phyloP scores from a whole-genome alignment of 2,888 invertebrate species.

The Idaea dimidiata region DNA sequence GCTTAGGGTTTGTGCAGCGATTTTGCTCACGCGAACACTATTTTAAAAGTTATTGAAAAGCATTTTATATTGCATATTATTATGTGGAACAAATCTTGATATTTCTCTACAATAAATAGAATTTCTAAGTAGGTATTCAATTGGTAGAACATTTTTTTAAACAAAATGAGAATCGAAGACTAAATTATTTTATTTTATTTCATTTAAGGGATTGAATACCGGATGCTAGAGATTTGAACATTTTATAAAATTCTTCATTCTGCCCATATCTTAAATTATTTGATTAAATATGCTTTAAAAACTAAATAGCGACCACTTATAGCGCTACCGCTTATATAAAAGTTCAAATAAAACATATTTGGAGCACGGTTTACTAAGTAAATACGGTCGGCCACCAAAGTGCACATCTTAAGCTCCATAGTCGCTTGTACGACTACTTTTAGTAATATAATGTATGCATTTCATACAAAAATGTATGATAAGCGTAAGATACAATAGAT shows the following conservation, averaged over 20 bases:
- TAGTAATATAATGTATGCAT: too few species aligned
- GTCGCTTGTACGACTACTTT: too few species aligned
- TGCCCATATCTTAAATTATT: neutral
- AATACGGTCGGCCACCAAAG: too few species aligned
- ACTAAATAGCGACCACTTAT: too few species aligned
- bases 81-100: neutral
- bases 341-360: too few species aligned
- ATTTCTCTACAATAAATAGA: neutral
- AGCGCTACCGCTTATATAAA: too few species aligned
- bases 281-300: too few species aligned
- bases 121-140: neutral
- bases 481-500: too few species aligned
- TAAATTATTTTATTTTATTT: neutral
- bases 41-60: neutral
- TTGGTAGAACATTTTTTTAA: neutral
- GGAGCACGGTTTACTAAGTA: too few species aligned
- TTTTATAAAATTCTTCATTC: neutral
- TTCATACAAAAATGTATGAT: too few species aligned
- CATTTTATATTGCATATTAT: neutral
- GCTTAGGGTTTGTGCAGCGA: neutral
- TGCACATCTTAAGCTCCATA: too few species aligned
- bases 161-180: slow-evolving; percentile 1
- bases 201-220: too few species aligned
- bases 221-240: neutral
- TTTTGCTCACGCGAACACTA: neutral